These are phyloP conservation scores for Morpho achilles DNA, from an alignment of 2,888 invertebrate species.

Conservation along the genomic window DNA sequence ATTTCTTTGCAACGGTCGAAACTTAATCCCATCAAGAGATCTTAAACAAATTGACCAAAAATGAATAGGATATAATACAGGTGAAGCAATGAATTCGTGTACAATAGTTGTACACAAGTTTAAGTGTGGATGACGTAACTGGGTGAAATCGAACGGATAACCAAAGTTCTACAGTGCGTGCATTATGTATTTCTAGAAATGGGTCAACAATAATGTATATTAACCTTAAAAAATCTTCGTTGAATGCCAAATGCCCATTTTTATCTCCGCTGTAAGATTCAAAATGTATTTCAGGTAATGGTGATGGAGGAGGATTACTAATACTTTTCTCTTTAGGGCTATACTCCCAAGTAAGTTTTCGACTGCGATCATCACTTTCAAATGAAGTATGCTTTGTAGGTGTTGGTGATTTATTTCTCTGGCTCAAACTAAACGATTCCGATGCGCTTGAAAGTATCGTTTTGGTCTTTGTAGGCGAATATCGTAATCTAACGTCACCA, in stretches of 20 bases:
- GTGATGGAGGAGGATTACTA: constrained; percentile 52
- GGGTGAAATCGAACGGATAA: constrained; percentile 36
- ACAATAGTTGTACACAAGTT: constrained; percentile 48
- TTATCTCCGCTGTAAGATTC: constrained; percentile 75
- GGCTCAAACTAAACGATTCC: constrained; percentile 64
- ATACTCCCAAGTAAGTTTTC: constrained; percentile 70
- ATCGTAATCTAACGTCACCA: constrained; percentile 65
- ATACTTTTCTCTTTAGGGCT: constrained; percentile 58
- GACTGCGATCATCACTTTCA: constrained; percentile 48
- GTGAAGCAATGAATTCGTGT: constrained; percentile 46
- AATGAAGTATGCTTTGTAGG: constrained; percentile 60
- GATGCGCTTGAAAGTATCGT: constrained; percentile 61
- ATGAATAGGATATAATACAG: constrained; percentile 67
- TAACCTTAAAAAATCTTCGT: constrained; percentile 76
- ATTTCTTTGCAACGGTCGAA: constrained; percentile 78
- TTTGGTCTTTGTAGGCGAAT: constrained; percentile 66
- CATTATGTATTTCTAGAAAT: constrained; percentile 40
- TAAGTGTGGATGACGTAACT: constrained; percentile 36
- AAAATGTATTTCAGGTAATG: constrained; percentile 69
- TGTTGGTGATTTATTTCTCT: constrained; percentile 65
- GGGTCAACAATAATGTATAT: constrained; percentile 52
- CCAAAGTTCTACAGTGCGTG: constrained; percentile 50
- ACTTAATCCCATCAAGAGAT: constrained; percentile 83
- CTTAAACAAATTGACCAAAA: constrained; percentile 72
- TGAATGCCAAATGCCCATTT: constrained; percentile 51